These are phyloP conservation scores for Stictonetta naevosa DNA, from an alignment of 2,113 vertebrate species.

Conservation along the genomic window DNA sequence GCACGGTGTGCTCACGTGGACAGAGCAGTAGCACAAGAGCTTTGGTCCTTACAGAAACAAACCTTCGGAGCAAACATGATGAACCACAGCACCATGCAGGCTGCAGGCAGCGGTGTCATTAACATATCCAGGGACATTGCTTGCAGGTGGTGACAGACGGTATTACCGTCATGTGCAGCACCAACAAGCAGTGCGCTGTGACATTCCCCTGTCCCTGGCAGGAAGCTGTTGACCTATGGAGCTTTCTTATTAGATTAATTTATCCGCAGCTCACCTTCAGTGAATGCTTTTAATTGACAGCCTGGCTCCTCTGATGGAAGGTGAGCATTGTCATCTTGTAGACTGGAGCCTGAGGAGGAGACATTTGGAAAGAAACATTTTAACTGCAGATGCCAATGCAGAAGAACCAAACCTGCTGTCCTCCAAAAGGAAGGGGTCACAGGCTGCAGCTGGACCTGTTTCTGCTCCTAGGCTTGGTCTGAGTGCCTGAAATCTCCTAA, in stretches of 20 bases:
- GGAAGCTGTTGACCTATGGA: conserved; percentile 34
- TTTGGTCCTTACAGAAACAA: neutral
- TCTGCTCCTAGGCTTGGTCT: neutral
- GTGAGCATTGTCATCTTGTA: neutral
- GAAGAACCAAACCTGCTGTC: neutral
- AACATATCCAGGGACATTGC: neutral
- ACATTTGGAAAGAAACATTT: neutral
- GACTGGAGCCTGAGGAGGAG: neutral
- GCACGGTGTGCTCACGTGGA: neutral
- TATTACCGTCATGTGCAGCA: neutral
- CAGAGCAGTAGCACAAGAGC: neutral
- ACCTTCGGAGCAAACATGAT: neutral
- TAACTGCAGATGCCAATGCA: neutral
- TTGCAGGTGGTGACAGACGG: neutral
- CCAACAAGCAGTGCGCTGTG: neutral
- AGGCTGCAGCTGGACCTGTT: neutral
- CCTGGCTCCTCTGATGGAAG: neutral
- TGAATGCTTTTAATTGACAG: conserved; percentile 29
- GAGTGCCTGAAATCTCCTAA: neutral
- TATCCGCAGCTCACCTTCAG: neutral
- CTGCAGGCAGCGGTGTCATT: conserved; percentile 11
- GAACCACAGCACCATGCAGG: neutral
- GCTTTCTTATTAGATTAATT: conserved; percentile 49
- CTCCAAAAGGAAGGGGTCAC: neutral
- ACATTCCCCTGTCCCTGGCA: neutral